Percentiles rank a stretch among this genome's conserved stretches.
Evolutionary conservation across 1,140 invertebrate species (phyloP).

Genomic region (Palaemon carinicauda): DNA sequence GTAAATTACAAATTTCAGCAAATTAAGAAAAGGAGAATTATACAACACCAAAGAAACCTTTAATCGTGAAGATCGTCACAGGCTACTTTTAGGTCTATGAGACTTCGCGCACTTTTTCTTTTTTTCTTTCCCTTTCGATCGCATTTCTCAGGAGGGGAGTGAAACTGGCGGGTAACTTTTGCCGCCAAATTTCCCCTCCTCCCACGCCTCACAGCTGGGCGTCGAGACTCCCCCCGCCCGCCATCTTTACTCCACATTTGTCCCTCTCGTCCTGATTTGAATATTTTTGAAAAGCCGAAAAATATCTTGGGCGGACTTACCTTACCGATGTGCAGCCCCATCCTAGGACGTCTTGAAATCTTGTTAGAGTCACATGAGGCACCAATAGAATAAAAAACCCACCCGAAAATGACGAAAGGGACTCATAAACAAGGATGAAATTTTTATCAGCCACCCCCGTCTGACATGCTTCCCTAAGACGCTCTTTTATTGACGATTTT

Average conservation of each 20-base stretch:
- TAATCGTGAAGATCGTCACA: too few relatives aligned
- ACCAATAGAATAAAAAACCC: slow-evolving; percentile 37
- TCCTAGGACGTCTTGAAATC: slow-evolving; percentile 6
- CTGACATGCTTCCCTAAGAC: slow-evolving; percentile 57
- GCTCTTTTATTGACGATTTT: slow-evolving; percentile 57
- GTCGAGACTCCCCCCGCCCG: slow-evolving; percentile 47
- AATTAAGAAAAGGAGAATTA: too few relatives aligned
- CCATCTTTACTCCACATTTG: slow-evolving; percentile 57
- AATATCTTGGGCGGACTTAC: slow-evolving; percentile 37
- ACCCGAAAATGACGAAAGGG: slow-evolving; percentile 42
- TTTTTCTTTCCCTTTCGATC: too few relatives aligned
- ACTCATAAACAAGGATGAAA: slow-evolving; percentile 53
- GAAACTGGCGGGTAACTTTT: not conserved
- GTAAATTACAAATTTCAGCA: too few relatives aligned
- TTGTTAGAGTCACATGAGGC: slow-evolving; percentile 28
- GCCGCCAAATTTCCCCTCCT: slow-evolving; percentile 35
- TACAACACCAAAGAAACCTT: too few relatives aligned
- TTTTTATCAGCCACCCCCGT: slow-evolving; percentile 55
- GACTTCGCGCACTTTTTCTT: too few relatives aligned
- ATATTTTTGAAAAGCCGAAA: slow-evolving; percentile 54
- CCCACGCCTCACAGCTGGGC: slow-evolving; percentile 51
- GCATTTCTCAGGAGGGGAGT: too few relatives aligned
- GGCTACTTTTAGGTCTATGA: too few relatives aligned
- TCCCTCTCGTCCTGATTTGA: slow-evolving; percentile 55
- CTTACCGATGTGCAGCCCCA: slow-evolving; percentile 20